Evolutionary conservation across 2,797 vertebrate species (phyloP).

Genomic region (Anisognathus igniventris): DNA sequence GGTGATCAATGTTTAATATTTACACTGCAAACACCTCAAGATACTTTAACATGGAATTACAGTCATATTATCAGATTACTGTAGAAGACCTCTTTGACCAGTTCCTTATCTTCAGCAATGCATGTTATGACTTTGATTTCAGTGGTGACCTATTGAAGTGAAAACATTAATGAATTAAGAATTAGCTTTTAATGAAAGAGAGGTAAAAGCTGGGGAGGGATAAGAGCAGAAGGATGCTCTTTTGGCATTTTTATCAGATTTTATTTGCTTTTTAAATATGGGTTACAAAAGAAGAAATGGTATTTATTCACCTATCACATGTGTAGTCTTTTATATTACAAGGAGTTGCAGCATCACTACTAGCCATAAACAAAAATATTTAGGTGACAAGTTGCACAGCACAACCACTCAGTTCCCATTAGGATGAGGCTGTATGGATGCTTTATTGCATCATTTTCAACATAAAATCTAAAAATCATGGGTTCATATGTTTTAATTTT

Average conservation of each 20-base stretch:
- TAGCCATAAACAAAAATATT: neutral
- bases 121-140: neutral
- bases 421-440: neutral
- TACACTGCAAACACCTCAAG: slow-evolving; percentile 56
- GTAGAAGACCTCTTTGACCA: slow-evolving; percentile 16
- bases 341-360: neutral
- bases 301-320: neutral
- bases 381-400: neutral
- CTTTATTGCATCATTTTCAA: neutral
- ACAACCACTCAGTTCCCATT: neutral
- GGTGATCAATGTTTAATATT: slow-evolving; percentile 71
- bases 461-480: neutral
- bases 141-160: neutral
- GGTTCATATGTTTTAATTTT: neutral
- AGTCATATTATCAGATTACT: slow-evolving; percentile 47
- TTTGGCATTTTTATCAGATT: neutral
- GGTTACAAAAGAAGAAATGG: neutral
- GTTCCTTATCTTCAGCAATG: neutral
- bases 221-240: neutral
- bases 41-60: slow-evolving; percentile 62
- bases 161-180: neutral
- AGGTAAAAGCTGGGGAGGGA: neutral
- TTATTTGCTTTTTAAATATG: neutral
- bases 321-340: neutral
- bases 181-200: neutral